Conservation (phyloP, 2,888 invertebrate species). For the Drosophila recens region DNA sequence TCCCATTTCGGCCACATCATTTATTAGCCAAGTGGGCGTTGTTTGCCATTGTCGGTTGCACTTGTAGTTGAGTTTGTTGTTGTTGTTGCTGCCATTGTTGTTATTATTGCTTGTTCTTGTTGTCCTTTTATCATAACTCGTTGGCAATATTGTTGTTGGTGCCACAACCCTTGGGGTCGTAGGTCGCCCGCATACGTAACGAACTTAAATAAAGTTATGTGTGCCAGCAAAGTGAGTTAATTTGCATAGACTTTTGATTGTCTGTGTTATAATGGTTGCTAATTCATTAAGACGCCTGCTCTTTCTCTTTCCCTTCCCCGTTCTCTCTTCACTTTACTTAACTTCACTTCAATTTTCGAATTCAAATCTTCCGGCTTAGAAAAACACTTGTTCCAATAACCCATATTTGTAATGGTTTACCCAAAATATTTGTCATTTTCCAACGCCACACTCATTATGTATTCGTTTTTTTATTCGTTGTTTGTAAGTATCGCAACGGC, state of each 20-base stretch:
- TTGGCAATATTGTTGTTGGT: conserved; percentile 33
- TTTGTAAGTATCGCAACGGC: conserved; percentile 16
- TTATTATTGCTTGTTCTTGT: conserved; percentile 11
- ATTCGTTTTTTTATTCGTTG: background rate
- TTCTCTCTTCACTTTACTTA: background rate
- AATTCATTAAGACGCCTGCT: conserved; percentile 63
- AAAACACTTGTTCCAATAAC: conserved; percentile 54
- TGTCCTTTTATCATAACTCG: conserved; percentile 55
- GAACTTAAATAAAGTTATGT: conserved; percentile 72
- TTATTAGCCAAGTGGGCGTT: conserved; percentile 60
- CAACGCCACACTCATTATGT: conserved; percentile 7
- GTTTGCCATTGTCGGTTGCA: conserved; percentile 48
- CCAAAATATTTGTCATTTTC: conserved; percentile 24
- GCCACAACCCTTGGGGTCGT: conserved; percentile 35
- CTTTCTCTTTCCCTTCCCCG: conserved; percentile 1
- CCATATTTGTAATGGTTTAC: conserved; percentile 29
- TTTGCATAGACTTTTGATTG: conserved; percentile 69
- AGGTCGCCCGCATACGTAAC: conserved; percentile 68
- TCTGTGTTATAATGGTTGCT: conserved; percentile 44
- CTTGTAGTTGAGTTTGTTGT: conserved; percentile 27
- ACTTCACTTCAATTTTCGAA: conserved; percentile 21
- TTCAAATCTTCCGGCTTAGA: conserved; percentile 26
- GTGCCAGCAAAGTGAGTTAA: conserved; percentile 62
- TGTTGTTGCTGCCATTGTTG: conserved; percentile 12
- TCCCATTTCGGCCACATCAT: conserved; percentile 63